Evolutionary conservation across 2,797 vertebrate species (phyloP).

Genomic region (Malurus leucopterus): DNA sequence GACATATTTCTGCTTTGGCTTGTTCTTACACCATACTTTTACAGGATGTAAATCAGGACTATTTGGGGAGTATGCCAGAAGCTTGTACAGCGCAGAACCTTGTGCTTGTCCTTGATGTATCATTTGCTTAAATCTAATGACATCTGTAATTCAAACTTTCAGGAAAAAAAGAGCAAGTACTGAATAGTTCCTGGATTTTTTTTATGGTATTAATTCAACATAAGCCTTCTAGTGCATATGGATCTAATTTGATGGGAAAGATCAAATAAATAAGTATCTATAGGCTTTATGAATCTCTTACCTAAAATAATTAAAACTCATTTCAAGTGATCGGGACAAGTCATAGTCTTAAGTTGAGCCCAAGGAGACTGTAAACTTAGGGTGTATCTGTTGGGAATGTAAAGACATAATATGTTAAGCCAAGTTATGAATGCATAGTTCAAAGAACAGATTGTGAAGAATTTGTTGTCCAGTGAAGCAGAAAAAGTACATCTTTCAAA

Average conservation of each 20-base stretch:
- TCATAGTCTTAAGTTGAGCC: neutral
- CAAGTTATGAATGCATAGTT: neutral
- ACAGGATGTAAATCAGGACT: neutral
- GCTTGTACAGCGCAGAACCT: neutral
- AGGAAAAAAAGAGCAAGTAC: neutral
- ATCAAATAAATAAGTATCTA: neutral
- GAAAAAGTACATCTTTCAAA: neutral
- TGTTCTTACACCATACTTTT: neutral
- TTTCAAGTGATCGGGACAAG: neutral
- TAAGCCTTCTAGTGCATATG: neutral
- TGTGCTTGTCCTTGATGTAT: neutral
- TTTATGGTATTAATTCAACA: neutral
- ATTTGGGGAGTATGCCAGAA: neutral
- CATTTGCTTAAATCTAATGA: neutral
- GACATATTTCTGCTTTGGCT: neutral
- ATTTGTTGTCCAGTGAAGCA: neutral
- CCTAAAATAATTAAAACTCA: neutral
- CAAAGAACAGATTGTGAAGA: neutral
- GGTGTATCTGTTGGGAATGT: neutral
- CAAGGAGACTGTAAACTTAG: neutral
- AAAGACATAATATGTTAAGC: neutral
- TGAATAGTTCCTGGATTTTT: neutral
- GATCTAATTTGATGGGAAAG: constrained; percentile 4
- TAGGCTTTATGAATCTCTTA: neutral
- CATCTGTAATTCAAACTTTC: neutral